Percentiles rank a stretch among this genome's conserved stretches.
Evolutionary conservation across 2,888 invertebrate species (phyloP).

Genomic region (Sthenelais limicola): DNA sequence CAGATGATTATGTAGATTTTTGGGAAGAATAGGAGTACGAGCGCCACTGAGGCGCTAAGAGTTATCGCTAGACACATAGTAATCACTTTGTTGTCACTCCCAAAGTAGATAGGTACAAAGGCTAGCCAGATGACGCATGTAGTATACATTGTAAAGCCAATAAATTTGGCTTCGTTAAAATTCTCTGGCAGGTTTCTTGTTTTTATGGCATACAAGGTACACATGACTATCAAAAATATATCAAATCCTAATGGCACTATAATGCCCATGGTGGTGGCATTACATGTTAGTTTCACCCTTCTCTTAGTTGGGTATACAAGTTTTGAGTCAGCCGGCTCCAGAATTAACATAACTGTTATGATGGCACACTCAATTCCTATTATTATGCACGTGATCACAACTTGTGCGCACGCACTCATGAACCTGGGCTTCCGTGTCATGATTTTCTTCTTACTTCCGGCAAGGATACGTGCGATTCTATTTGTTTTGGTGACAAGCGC

Average conservation of each 20-base stretch:
- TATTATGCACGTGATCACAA: constrained; percentile 86
- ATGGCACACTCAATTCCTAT: constrained; percentile 89
- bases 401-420: constrained; percentile 76
- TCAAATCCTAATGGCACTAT: constrained; percentile 88
- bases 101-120: constrained; percentile 97
- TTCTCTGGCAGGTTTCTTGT: constrained; percentile 96
- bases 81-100: constrained; percentile 78
- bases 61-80: constrained; percentile 81
- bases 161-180: constrained; percentile 84
- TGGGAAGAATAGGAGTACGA: constrained; percentile 82
- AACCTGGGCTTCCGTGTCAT: constrained; percentile 90
- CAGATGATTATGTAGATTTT: constrained; percentile 84
- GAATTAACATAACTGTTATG: constrained; percentile 77
- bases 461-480: constrained; percentile 95
- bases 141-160: constrained; percentile 99
- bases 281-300: constrained; percentile 78
- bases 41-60: constrained; percentile 82
- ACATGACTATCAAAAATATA: constrained; percentile 81
- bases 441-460: constrained; percentile 95
- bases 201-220: constrained; percentile 90
- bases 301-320: constrained; percentile 70
- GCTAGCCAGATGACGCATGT: constrained; percentile 98
- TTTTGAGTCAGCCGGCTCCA: constrained; percentile 77
- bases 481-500: constrained; percentile 98
- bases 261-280: constrained; percentile 76